phyloP scores from a whole-genome alignment of 1,140 invertebrate genomes.

The Chionoecetes opilio region DNA sequence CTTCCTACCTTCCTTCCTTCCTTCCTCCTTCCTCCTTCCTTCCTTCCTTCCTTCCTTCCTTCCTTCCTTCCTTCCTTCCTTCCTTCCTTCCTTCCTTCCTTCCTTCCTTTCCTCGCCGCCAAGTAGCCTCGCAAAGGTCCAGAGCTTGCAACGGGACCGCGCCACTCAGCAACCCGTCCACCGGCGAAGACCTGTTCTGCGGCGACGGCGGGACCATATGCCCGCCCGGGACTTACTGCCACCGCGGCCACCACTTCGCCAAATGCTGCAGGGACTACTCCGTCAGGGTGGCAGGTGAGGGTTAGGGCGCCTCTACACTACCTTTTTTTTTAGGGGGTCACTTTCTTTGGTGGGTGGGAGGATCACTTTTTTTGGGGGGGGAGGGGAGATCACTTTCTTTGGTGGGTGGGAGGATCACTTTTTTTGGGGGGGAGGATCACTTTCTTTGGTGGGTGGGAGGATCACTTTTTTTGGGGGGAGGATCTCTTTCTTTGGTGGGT shows the following conservation, averaged over 20 bases:
- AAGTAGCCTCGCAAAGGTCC: slow-evolving; percentile 49
- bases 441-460: no score
- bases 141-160: slow-evolving; percentile 92
- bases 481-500: no score
- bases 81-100: neutral
- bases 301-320: no score
- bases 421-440: no score
- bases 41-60: neutral
- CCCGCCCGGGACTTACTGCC: slow-evolving; percentile 92
- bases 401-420: no score
- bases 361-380: no score
- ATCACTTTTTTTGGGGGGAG: no score
- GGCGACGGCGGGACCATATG: slow-evolving; percentile 92
- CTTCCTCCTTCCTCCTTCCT: neutral
- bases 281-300: slow-evolving; percentile 75
- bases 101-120: no score
- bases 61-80: neutral
- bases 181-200: slow-evolving; percentile 91
- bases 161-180: slow-evolving; percentile 89
- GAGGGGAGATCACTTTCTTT: no score
- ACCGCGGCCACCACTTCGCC: slow-evolving; percentile 91
- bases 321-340: no score
- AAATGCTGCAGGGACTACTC: slow-evolving; percentile 87
- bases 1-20: no score
- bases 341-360: no score